Conservation (phyloP, 2,113 vertebrate species). For the Callionymus lyra region DNA sequence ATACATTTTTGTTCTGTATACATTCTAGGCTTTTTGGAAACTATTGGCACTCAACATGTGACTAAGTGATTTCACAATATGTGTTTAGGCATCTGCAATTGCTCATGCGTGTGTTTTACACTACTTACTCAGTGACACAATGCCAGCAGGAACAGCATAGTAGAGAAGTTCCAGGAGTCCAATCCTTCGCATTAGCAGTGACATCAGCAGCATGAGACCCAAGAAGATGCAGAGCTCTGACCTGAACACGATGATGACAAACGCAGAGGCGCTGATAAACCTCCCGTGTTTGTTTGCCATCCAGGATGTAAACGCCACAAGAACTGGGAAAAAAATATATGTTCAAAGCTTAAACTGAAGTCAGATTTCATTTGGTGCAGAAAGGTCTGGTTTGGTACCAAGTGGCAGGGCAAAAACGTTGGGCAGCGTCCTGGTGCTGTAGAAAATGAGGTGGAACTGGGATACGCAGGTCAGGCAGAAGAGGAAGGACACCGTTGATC, state of each 20-base stretch:
- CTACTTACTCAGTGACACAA: conserved; percentile 77
- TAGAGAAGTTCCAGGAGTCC: conserved; percentile 60
- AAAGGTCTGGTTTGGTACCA: conserved; percentile 58
- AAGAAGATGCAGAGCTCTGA: conserved; percentile 82
- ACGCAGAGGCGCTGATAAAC: conserved; percentile 83
- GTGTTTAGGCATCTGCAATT: too few relatives aligned
- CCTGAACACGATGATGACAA: conserved; percentile 84
- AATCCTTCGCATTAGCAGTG: conserved; percentile 67
- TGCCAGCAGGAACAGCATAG: conserved; percentile 76
- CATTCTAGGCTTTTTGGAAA: too few relatives aligned
- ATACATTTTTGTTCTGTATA: too few relatives aligned
- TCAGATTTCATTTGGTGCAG: not conserved
- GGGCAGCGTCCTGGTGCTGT: conserved; percentile 87
- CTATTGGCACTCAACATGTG: not conserved
- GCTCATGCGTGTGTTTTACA: not conserved
- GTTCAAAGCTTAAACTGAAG: not conserved
- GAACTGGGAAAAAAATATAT: conserved; percentile 57
- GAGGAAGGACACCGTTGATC: conserved; percentile 71
- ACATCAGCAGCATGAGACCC: conserved; percentile 79
- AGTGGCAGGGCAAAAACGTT: conserved; percentile 85
- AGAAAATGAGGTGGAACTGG: conserved; percentile 97
- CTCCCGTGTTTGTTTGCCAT: conserved; percentile 70
- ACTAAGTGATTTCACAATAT: not conserved
- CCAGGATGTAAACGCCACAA: conserved; percentile 81
- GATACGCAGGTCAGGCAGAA: conserved; percentile 82